A percentile compares a stretch with the other conserved stretches of the same genome.
Evolutionary conservation across 2,888 invertebrate genomes (phyloP).

Genomic region (Pseudoips prasinana): DNA sequence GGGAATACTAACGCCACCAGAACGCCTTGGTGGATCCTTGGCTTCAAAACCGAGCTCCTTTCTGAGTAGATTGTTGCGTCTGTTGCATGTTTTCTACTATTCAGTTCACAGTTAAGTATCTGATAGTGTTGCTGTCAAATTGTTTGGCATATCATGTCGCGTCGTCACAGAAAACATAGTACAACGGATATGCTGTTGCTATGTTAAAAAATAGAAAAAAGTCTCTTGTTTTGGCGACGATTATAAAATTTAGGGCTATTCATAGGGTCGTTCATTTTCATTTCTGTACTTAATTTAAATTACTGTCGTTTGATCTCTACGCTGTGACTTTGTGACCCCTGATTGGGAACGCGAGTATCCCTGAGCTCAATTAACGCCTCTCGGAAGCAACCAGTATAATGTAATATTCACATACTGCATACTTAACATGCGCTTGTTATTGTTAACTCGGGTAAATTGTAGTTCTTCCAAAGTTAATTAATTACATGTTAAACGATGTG

Average conservation of each 20-base stretch:
- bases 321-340: conserved; percentile 30
- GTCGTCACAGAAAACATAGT: conserved; percentile 21
- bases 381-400: conserved; percentile 6
- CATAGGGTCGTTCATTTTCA: no score
- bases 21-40: conserved; percentile 80
- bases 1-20: conserved; percentile 76
- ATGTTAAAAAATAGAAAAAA: no score
- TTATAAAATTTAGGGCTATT: no score
- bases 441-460: conserved; percentile 18
- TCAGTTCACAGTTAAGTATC: conserved; percentile 41
- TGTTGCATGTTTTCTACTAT: conserved; percentile 59
- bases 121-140: conserved; percentile 25
- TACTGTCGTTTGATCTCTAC: conserved; percentile 40
- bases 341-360: conserved; percentile 27
- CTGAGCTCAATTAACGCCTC: conserved; percentile 31
- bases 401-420: background rate
- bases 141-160: conserved; percentile 18
- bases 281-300: no score
- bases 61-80: conserved; percentile 71
- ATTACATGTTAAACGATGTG: conserved; percentile 1
- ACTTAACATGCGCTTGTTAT: conserved; percentile 9
- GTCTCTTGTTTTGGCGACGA: no score
- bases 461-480: conserved; percentile 10
- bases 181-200: conserved; percentile 11
- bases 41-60: conserved; percentile 81